Conservation (phyloP, 2,797 vertebrate genomes). For the Nannoperca australis region DNA sequence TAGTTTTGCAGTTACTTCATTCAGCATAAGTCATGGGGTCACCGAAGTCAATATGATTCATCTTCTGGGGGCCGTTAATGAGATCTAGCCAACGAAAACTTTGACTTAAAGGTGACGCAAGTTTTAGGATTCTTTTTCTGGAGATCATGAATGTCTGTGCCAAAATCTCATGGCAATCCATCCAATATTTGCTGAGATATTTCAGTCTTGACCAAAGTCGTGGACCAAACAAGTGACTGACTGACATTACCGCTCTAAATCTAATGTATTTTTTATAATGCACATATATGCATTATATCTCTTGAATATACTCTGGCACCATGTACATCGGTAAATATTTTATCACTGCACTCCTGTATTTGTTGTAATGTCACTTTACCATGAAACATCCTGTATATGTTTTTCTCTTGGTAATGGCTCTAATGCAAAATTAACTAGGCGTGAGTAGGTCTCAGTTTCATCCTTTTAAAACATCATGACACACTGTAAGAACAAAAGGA, state of each 20-base stretch:
- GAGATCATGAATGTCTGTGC: not conserved
- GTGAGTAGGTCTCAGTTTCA: constrained; percentile 2
- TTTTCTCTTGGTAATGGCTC: not conserved
- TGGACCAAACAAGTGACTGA: not conserved
- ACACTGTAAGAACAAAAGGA: not conserved
- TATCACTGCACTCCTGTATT: constrained; percentile 14
- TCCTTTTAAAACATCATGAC: constrained; percentile 2
- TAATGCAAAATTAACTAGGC: not conserved
- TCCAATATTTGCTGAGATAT: not conserved
- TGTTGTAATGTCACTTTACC: not conserved
- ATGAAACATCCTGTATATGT: not conserved
- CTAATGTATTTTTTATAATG: constrained; percentile 10
- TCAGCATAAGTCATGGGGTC: not conserved
- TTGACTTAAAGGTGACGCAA: too few relatives aligned
- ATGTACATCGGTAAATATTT: constrained; percentile 48
- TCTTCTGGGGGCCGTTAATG: not conserved
- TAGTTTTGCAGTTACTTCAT: not conserved
- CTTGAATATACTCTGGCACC: not conserved
- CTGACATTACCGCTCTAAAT: not conserved
- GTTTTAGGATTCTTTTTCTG: not conserved
- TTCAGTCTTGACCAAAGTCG: not conserved
- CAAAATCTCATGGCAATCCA: not conserved
- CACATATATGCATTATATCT: constrained; percentile 16
- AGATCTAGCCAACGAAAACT: not conserved
- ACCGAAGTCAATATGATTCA: not conserved